Percentiles rank a stretch among this genome's conserved stretches.
Evolutionary conservation across 23 tunicate species (phyloP).

Genomic region (Aplidium turbinatum): DNA sequence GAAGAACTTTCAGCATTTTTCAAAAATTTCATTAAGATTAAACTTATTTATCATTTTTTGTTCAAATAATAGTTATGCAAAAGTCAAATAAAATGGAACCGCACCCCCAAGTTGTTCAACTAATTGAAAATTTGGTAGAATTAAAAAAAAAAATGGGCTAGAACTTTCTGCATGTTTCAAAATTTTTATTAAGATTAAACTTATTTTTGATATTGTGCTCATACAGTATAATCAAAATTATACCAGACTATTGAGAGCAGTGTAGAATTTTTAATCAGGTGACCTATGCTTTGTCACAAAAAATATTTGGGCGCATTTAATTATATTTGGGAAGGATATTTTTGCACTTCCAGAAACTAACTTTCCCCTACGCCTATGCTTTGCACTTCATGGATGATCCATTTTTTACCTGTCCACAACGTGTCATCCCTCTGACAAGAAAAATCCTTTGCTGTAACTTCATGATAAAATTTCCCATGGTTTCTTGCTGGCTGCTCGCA

Average conservation of each 20-base stretch:
- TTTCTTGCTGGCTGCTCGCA: conserved; percentile 66
- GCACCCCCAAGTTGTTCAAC: too few species aligned
- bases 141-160: too few species aligned
- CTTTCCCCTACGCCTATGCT: background rate
- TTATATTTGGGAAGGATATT: background rate
- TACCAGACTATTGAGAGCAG: background rate
- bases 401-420: conserved; percentile 35
- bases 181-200: too few species aligned
- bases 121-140: too few species aligned
- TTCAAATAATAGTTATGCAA: too few species aligned
- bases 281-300: background rate
- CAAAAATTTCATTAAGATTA: too few species aligned
- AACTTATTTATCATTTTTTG: too few species aligned
- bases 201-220: too few species aligned
- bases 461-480: conserved; percentile 43
- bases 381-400: background rate
- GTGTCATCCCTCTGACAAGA: conserved; percentile 43
- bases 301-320: background rate
- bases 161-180: too few species aligned
- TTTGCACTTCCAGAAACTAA: background rate
- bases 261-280: background rate
- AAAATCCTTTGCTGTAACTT: conserved; percentile 35
- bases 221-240: background rate
- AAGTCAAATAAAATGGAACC: too few species aligned
- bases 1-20: too few species aligned